Conservation (phyloP, 2,797 vertebrate species). For the Morelia viridis region DNA sequence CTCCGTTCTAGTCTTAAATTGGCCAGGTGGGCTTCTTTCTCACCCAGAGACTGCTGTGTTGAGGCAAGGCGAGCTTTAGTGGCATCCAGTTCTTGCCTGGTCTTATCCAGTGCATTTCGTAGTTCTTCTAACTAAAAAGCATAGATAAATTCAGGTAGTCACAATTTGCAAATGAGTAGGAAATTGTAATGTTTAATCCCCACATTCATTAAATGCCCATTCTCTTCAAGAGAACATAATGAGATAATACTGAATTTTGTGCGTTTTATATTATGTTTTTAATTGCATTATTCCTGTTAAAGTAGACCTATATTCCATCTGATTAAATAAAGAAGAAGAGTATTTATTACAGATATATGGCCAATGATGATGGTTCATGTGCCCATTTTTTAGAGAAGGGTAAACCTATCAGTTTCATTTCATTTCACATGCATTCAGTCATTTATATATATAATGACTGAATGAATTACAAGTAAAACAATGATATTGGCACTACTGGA, state of each 20-base stretch:
- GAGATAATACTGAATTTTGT: background rate
- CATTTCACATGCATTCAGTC: background rate
- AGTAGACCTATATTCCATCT: background rate
- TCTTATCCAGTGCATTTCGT: conserved; percentile 92
- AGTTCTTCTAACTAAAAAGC: conserved; percentile 89
- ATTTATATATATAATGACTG: no score
- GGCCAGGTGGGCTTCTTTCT: conserved; percentile 91
- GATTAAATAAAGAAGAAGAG: background rate
- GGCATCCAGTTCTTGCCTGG: conserved; percentile 93
- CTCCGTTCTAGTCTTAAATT: conserved; percentile 92
- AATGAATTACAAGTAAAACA: no score
- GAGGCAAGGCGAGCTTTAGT: conserved; percentile 95
- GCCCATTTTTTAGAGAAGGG: background rate
- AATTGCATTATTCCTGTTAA: background rate
- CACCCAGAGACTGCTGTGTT: conserved; percentile 93
- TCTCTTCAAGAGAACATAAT: rapidly evolving
- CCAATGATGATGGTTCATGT: background rate
- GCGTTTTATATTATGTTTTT: background rate
- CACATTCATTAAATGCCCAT: background rate
- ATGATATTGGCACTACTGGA: background rate
- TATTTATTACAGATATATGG: background rate
- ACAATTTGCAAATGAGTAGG: background rate
- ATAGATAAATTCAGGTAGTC: conserved; percentile 21
- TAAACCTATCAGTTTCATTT: background rate
- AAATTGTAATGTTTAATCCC: background rate